phyloP scores from a whole-genome alignment of 2,888 invertebrate species.

The Tachina grossa region DNA sequence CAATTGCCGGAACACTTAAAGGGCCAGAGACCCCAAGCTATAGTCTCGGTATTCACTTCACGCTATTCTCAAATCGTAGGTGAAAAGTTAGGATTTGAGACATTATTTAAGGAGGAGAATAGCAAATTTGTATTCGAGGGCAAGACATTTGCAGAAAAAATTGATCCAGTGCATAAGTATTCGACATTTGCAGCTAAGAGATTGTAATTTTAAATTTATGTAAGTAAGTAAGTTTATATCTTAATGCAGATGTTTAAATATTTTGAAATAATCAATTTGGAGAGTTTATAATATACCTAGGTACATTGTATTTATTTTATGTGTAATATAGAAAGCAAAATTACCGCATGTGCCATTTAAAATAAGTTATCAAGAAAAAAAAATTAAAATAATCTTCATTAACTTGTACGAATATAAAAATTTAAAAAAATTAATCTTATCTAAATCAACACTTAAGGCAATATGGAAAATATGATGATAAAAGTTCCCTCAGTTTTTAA shows the following conservation, averaged over 20 bases:
- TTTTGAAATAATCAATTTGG: background rate
- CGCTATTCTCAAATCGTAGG: conserved; percentile 85
- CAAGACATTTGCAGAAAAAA: conserved; percentile 85
- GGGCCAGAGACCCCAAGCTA: conserved; percentile 76
- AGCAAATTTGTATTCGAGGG: conserved; percentile 84
- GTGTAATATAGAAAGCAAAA: too few relatives aligned
- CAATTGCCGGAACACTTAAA: conserved; percentile 73
- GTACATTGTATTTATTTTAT: too few relatives aligned
- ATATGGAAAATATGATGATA: too few relatives aligned
- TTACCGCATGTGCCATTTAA: too few relatives aligned
- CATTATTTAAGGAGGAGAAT: conserved; percentile 83
- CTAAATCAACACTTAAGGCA: too few relatives aligned
- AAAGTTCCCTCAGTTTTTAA: too few relatives aligned
- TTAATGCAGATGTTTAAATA: too few relatives aligned
- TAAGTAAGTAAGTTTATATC: background rate
- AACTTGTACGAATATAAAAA: too few relatives aligned
- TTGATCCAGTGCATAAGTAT: conserved; percentile 81
- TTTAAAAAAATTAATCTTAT: too few relatives aligned
- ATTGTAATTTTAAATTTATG: conserved; percentile 56
- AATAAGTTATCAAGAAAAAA: too few relatives aligned
- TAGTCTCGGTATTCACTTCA: conserved; percentile 85
- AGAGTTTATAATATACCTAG: background rate
- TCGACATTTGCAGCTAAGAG: conserved; percentile 73
- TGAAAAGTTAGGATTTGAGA: conserved; percentile 84
- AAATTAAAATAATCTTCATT: too few relatives aligned